Evolutionary conservation across 92 coral and sea anemone genomes (phyloP), one percentile per base, ranked within the genome.

Genomic region (Pocillopora grandis): DNA sequence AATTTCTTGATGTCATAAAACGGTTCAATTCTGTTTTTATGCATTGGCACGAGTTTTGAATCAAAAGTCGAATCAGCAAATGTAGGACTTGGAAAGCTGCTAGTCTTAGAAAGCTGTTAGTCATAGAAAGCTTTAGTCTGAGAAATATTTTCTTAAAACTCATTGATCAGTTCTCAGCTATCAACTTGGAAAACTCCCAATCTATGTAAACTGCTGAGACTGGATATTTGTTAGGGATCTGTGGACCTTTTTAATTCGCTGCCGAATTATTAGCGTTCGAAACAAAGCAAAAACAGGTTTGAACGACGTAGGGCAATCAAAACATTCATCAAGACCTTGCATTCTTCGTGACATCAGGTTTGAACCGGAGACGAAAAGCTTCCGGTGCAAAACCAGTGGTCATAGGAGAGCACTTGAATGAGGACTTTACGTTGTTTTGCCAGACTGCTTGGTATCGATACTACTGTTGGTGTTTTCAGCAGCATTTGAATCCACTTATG

Each of bases 361-460:
- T 70, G 57, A 2, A 35, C 74, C 74, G 42, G 13, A 15, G 74
- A 15, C 21, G 14, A 5, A 70, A 5, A 0, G 20, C 19, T 70
- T 70, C 74, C 74, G 74, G 74, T 36, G 1, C 74, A 70, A 70
- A 70, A 20, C 74, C 36, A 70, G 3, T 16, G 7, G 14, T 70
- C 17, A 2, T 16, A 12, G 16, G 52, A 5, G 6, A 16, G n/a
- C 20, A 7, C 70, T 66, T 14, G 35, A 10, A 3, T 14, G 35
- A 66, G 33, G 9, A 21, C 3, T 33, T 68, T 67, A 20, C 55
- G 74, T 33, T 19, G 13, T n/a, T 69, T 17, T 48, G 55, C 18
- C 74, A 69, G 37, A 69, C 49, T 31, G 1, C 12, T 14, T 37
- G 31, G 74, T 70, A 70, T 70, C 74, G 74, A 70, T 70, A 69